phyloP scores from a whole-genome alignment of 1,140 invertebrate species.

The Schlechtendalia chinensis region DNA sequence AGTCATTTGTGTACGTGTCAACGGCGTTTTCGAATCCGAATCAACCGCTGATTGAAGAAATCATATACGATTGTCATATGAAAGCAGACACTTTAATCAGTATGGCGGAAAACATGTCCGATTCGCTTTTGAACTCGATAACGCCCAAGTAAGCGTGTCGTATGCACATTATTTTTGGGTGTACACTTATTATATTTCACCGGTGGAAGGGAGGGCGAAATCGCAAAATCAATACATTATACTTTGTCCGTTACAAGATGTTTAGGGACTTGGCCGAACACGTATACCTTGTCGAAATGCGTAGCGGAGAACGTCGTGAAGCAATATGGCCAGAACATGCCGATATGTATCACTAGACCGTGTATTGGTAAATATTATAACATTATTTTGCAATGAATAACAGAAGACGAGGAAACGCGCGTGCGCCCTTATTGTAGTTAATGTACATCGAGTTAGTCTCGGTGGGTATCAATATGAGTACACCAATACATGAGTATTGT shows the following conservation, averaged over 20 bases:
- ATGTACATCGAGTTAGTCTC: too few relatives aligned
- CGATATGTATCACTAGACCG: conserved; percentile 62
- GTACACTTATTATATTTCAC: too few relatives aligned
- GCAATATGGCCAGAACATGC: conserved; percentile 61
- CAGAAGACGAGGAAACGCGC: too few relatives aligned
- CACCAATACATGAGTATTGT: too few relatives aligned
- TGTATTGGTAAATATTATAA: conserved; percentile 59
- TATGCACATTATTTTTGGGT: too few relatives aligned
- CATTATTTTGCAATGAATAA: too few relatives aligned
- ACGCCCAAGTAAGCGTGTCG: conserved; percentile 55
- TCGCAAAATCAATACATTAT: neutral
- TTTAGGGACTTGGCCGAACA: conserved; percentile 66
- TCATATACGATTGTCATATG: conserved; percentile 61
- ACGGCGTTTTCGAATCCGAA: conserved; percentile 12
- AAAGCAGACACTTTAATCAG: conserved; percentile 66
- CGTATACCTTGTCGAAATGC: conserved; percentile 69
- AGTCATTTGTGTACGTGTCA: conserved; percentile 31
- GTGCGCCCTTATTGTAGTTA: too few relatives aligned
- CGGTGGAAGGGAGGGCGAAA: too few relatives aligned
- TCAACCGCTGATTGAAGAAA: conserved; percentile 54
- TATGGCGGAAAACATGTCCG: conserved; percentile 55
- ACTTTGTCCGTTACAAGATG: conserved; percentile 59
- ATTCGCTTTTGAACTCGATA: conserved; percentile 23
- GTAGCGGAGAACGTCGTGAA: conserved; percentile 64
- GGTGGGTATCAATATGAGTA: too few relatives aligned